Base-by-base conservation (phyloP, 2,888 invertebrate species). In the Pyralis farinalis region DNA sequence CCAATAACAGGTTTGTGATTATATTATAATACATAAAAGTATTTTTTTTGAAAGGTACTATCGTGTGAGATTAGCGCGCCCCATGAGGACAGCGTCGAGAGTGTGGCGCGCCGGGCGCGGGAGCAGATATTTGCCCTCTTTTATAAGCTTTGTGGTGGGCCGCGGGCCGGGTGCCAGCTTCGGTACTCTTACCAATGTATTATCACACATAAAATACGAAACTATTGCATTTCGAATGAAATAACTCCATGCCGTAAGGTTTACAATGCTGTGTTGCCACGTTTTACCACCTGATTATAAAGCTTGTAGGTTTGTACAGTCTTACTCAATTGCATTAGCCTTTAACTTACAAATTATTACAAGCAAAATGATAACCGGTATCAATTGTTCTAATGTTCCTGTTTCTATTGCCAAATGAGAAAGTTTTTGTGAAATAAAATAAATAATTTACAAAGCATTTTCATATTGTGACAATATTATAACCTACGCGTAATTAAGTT, bases 81-180 rank as follows among this genome's bases (percentile, higher is more conserved):
- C 88, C 88, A 88, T 88, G 84, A 77, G 88, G 83, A 82, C 63
- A 71, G 85, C 72, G 74, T 72, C 65, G 69, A 68, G 73, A 74
- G 71, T 83, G 85, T 65, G 73, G 69, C 81, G 85, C 78, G 80
- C 73, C 83, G 86, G 77, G 85, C 86, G 82, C 76, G 76, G 83
- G 71, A 68, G 63, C 75, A 73, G 69, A 71, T 69, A 58, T 71
- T 61, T 62, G 71, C 74, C 74, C 75, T 74, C 87, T 87, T 87
- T 87, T 87, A 87, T 87, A 87, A 87, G 85, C 82, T 87, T 71
- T 70, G 85, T 68, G 69, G 79, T 69, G 70, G 76, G 74, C 70
- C 51, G 65, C 70, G 84, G 82, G 83, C 76, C 57, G 56, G 47
- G 43, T 80, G 83, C 84, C 81, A 81, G 77, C 64, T 46, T 53